Base-by-base conservation (phyloP, 1,140 invertebrate genomes). In the Berghia stephanieae region DNA sequence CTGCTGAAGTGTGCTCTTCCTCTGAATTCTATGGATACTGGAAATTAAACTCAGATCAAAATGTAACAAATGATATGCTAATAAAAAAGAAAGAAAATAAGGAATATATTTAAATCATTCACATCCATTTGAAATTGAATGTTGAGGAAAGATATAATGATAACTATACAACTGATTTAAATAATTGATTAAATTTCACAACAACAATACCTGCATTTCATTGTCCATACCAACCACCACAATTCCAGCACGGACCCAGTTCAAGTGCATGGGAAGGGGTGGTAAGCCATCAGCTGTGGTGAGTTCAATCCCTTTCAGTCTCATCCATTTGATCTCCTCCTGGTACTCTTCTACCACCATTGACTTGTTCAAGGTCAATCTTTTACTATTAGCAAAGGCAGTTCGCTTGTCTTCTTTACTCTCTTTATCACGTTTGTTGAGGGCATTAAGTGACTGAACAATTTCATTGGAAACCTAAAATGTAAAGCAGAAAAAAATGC, bases 181-280 rank as follows among this genome's bases (percentile, higher is more conserved):
- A n/a, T n/a, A n/a, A n/a, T n/a, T n/a, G n/a, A n/a, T n/a, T n/a
- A n/a, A n/a, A n/a, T n/a, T n/a, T n/a, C n/a, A n/a, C n/a, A n/a
- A n/a, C n/a, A n/a, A n/a, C n/a, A n/a, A n/a, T n/a, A 76, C 74
- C 63, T 76, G 96, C 96, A 99, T 99, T 89, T 99, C 98, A 42
- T 97, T 99, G 86, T 99, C 96, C 97, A 99, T 99, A 34, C 97
- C 98, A 5, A 99, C 96, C 0, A 99, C 96, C 3, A 99, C 90
- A 79, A 99, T 97, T 3, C 98, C 98, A 85, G 98, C 97, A 42
- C 98, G 92, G 0, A 99, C 97, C 98, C 98, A 99, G 0, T 96
- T 98, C 79, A 99, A 95, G 87, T 98, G 96, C 94, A 99, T 99
- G 0, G 98, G 98, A 21, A 99, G 88, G 0, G 98, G 96, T 42